phyloP scores from a whole-genome alignment of 1,140 invertebrate species.

The Streblospio benedicti region DNA sequence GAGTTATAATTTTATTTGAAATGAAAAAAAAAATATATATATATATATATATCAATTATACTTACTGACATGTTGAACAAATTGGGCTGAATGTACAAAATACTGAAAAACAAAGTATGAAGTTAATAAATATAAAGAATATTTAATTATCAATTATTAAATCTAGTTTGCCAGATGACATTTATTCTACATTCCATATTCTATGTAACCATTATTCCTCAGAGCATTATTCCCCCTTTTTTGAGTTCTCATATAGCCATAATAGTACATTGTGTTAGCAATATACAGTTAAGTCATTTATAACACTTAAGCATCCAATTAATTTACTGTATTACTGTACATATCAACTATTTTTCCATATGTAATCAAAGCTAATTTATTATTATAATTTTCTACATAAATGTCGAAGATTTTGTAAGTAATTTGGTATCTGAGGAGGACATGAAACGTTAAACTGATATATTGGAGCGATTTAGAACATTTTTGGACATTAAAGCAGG shows the following conservation, averaged over 20 bases:
- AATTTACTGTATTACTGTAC: too few species aligned
- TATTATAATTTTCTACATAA: neutral
- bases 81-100: constrained; percentile 96
- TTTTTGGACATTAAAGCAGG: neutral
- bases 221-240: neutral
- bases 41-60: constrained; percentile 26
- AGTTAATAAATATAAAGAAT: constrained; percentile 1
- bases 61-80: constrained; percentile 94
- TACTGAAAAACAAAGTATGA: constrained; percentile 61
- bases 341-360: neutral
- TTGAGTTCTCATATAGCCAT: too few species aligned
- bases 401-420: too few species aligned
- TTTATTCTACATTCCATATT: neutral
- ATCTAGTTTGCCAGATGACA: neutral
- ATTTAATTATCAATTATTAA: neutral
- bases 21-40: neutral
- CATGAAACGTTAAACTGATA: too few species aligned
- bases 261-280: neutral
- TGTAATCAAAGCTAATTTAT: neutral
- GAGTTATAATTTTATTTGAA: too few species aligned
- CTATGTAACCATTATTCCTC: neutral
- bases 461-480: too few species aligned
- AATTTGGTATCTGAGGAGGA: too few species aligned
- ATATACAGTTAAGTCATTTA: neutral
- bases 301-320: neutral